Conservation (phyloP, 2,797 vertebrate species). For the Sebastiscus tertius region DNA sequence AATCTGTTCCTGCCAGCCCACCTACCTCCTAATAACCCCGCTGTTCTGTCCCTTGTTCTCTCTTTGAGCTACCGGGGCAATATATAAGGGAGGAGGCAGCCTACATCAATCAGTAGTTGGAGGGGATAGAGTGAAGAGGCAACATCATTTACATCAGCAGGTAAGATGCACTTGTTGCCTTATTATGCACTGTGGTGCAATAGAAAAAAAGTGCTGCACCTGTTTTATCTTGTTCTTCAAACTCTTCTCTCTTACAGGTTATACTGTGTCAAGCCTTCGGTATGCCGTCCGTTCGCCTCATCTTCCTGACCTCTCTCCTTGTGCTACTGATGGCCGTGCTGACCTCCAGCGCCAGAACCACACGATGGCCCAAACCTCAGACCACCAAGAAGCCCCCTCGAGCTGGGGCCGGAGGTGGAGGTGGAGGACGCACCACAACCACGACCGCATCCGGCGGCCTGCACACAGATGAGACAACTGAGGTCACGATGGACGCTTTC, state of each 20-base stretch:
- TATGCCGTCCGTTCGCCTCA: constrained; percentile 63
- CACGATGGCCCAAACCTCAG: constrained; percentile 83
- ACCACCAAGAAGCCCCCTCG: constrained; percentile 84
- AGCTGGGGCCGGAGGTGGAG: constrained; percentile 43
- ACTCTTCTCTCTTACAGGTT: constrained; percentile 22
- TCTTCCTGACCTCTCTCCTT: constrained; percentile 65
- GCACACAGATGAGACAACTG: constrained; percentile 77
- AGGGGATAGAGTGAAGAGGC: constrained; percentile 63
- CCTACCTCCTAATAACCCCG: constrained; percentile 68
- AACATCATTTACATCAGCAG: constrained; percentile 47
- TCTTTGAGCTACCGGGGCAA: constrained; percentile 54
- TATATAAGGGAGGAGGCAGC: constrained; percentile 76
- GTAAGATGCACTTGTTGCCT: constrained; percentile 55
- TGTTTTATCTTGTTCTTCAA: neutral
- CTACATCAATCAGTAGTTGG: constrained; percentile 40
- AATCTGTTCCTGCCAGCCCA: constrained; percentile 76
- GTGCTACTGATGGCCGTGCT: constrained; percentile 51
- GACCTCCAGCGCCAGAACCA: constrained; percentile 78
- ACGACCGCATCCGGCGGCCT: constrained; percentile 55
- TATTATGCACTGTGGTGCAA: neutral
- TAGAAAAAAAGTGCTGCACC: neutral
- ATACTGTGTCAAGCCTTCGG: constrained; percentile 27
- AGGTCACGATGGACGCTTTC: constrained; percentile 70
- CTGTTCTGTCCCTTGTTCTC: constrained; percentile 58
- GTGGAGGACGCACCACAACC: constrained; percentile 66